These are phyloP conservation scores for Antennarius striatus DNA, from an alignment of 2,113 vertebrate genomes.

Conservation along the genomic window DNA sequence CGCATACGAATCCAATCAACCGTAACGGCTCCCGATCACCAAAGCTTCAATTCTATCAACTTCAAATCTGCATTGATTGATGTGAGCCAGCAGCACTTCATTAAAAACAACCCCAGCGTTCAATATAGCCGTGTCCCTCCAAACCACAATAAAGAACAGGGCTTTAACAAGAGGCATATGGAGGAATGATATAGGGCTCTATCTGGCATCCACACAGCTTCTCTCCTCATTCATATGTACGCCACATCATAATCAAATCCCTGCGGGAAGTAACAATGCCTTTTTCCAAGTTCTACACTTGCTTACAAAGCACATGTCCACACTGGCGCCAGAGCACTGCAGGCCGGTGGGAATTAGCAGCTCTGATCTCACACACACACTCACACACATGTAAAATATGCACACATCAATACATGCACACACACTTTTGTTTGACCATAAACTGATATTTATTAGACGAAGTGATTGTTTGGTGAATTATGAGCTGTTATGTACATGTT, in stretches of 20 bases:
- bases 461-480: slow-evolving; percentile 38
- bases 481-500: slow-evolving; percentile 29
- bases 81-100: slow-evolving; percentile 52
- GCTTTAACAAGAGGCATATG: slow-evolving; percentile 61
- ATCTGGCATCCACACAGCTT: slow-evolving; percentile 48
- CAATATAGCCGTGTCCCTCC: slow-evolving; percentile 23
- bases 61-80: slow-evolving; percentile 51
- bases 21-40: slow-evolving; percentile 14
- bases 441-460: slow-evolving; percentile 40
- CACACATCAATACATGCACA: too few species aligned
- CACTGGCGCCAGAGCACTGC: slow-evolving; percentile 39
- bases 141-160: slow-evolving; percentile 43
- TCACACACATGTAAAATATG: slow-evolving; percentile 1
- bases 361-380: slow-evolving; percentile 19
- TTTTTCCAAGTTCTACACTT: slow-evolving; percentile 65
- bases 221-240: slow-evolving; percentile 57
- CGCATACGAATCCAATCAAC: not conserved
- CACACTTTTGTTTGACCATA: too few species aligned
- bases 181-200: slow-evolving; percentile 36
- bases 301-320: slow-evolving; percentile 64
- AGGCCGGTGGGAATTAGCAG: slow-evolving; percentile 7
- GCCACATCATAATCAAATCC: slow-evolving; percentile 63
- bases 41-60: slow-evolving; percentile 10
- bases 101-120: slow-evolving; percentile 57
- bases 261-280: slow-evolving; percentile 59